Evolutionary conservation across 92 coral and sea anemone genomes (phyloP), one percentile per base, ranked within the genome.

Genomic region (Galaxea fascicularis): DNA sequence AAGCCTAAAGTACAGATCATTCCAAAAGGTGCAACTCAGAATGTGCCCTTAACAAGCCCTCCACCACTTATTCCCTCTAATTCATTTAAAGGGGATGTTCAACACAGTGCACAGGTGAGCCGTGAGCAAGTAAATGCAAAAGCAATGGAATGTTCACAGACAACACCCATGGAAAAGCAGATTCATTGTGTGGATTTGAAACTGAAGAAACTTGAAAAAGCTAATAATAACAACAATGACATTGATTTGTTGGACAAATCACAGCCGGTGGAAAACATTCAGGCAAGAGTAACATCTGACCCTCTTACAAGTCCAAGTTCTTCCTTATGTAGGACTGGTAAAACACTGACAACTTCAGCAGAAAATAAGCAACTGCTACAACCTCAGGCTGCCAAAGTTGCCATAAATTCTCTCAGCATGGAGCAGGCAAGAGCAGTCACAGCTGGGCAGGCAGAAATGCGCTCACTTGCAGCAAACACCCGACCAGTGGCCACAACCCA

Each of bases 61-160:
- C 92, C 95, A 6, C 94, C 94, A 25, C 89, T 91, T 24, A 78
- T 91, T 30, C 86, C 94, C 4, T 72, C 94, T 7, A 52, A 77
- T 10, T 82, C 51, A 45, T 12, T 83, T 3, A 84, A 73, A 67
- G 70, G 31, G 24, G 86, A 44, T 7, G 59, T 52, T 53, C 31
- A n/a, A 14, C 27, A 60, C 16, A 77, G 64, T 35, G 72, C 88
- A 77, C 82, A 82, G 3, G 85, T 82, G 17, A 82, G 57, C 15
- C 65, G 5, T 10, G 72, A 66, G 17, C 74, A 79, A 29, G 11
- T 15, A 8, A 46, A 21, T 49, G 44, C 3, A 44, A 57, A 71
- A 26, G 28, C 29, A 25, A 10, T 25, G 16, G 86, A 82, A 68
- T 71, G 86, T 82, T 71, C 86, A 71, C 53, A 51, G 24, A 82